Evolutionary conservation across 2,113 vertebrate genomes (phyloP).

Genomic region (Leptobrachium leishanense): DNA sequence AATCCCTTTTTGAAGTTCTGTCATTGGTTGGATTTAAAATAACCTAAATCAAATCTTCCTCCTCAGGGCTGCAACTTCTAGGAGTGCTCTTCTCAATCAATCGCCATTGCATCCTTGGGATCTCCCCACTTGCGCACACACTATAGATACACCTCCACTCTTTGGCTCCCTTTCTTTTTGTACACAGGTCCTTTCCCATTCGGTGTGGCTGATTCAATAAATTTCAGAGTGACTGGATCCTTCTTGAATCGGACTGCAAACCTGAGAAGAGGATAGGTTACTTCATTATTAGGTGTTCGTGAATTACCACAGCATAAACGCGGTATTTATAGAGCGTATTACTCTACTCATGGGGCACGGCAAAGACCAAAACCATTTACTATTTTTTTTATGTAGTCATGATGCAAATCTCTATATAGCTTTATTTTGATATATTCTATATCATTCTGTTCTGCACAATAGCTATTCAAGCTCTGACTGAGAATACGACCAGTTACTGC

Average conservation of each 20-base stretch:
- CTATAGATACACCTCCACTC: conserved; percentile 65
- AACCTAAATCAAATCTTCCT: not conserved
- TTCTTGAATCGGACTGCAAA: conserved; percentile 67
- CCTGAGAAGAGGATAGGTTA: conserved; percentile 48
- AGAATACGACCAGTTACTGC: too few relatives aligned
- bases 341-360: too few relatives aligned
- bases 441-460: too few relatives aligned
- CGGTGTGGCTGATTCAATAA: conserved; percentile 53
- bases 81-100: not conserved
- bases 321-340: too few relatives aligned
- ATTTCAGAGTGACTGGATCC: conserved; percentile 56
- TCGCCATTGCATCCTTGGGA: not conserved
- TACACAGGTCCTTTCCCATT: conserved; percentile 50
- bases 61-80: not conserved
- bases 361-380: too few relatives aligned
- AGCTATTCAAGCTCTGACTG: too few relatives aligned
- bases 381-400: too few relatives aligned
- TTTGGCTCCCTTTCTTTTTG: conserved; percentile 66
- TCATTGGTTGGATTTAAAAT: not conserved
- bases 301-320: too few relatives aligned
- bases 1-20: too few relatives aligned
- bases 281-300: too few relatives aligned
- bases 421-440: too few relatives aligned
- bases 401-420: too few relatives aligned
- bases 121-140: conserved; percentile 43